Conservation (phyloP, 1,140 invertebrate species). For the Latrodectus geometricus region DNA sequence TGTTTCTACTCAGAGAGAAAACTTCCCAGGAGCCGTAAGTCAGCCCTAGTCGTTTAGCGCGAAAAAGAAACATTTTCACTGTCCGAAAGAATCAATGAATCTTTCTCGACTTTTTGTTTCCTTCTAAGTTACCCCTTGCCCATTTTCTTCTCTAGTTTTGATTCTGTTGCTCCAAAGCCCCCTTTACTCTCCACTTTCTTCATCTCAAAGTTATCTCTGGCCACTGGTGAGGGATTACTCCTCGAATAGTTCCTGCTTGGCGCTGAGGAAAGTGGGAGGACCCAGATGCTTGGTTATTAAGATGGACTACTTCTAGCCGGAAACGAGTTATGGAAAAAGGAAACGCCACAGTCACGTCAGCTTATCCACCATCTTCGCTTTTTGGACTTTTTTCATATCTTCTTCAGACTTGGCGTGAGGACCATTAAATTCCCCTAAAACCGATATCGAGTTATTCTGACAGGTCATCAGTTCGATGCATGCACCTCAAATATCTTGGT, state of each 20-base stretch:
- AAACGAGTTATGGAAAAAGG: too few species aligned
- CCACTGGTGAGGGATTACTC: slow-evolving; percentile 13
- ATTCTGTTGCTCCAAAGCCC: slow-evolving; percentile 8
- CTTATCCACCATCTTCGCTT: neutral
- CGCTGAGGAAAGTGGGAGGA: neutral
- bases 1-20: slow-evolving; percentile 25
- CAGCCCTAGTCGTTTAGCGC: slow-evolving; percentile 49
- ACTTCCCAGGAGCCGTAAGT: slow-evolving; percentile 34
- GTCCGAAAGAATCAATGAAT: slow-evolving; percentile 46
- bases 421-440: too few species aligned
- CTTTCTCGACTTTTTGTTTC: too few species aligned
- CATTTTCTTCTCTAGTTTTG: slow-evolving; percentile 15
- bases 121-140: neutral
- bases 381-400: neutral
- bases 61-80: slow-evolving; percentile 56
- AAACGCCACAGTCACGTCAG: too few species aligned
- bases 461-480: too few species aligned
- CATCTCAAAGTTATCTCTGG: slow-evolving; percentile 32
- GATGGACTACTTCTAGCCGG: slow-evolving; percentile 4
- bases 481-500: too few species aligned
- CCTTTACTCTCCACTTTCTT: slow-evolving; percentile 11
- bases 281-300: slow-evolving; percentile 43
- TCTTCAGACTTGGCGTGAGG: neutral
- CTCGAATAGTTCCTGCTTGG: neutral
- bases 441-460: too few species aligned